Percentiles rank a stretch among this genome's conserved stretches.
Evolutionary conservation across 2,113 vertebrate genomes (phyloP).

Genomic region (Mormoops blainvillei): DNA sequence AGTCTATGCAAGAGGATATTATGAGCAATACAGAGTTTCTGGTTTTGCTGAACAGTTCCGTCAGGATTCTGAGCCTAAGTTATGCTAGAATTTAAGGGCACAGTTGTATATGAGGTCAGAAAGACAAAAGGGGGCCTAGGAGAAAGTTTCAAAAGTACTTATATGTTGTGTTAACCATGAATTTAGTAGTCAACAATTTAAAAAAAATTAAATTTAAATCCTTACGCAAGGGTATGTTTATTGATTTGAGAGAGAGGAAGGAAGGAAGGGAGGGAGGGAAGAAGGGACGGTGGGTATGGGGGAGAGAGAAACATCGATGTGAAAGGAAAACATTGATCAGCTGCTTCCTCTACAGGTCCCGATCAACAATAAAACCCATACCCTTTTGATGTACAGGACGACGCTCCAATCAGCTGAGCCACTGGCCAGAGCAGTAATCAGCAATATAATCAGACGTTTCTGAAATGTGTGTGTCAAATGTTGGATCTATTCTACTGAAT

Average conservation of each 20-base stretch:
- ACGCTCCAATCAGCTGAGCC: neutral
- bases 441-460: neutral
- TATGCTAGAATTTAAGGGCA: neutral
- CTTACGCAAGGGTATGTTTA: no score
- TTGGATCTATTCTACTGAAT: neutral
- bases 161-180: neutral
- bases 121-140: neutral
- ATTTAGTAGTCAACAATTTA: neutral
- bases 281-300: no score
- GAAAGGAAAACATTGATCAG: no score
- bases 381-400: no score
- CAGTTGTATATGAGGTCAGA: neutral
- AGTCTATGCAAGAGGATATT: neutral
- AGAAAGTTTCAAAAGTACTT: neutral
- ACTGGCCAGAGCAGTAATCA: neutral
- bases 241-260: no score
- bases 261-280: no score
- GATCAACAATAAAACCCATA: no score
- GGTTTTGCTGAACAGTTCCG: neutral
- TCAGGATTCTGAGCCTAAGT: neutral
- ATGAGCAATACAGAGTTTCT: neutral
- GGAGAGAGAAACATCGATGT: no score
- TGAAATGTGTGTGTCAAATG: neutral
- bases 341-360: no score
- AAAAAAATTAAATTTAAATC: no score